phyloP scores from a whole-genome alignment of 2,113 vertebrate species.

The Camelus dromedarius region DNA sequence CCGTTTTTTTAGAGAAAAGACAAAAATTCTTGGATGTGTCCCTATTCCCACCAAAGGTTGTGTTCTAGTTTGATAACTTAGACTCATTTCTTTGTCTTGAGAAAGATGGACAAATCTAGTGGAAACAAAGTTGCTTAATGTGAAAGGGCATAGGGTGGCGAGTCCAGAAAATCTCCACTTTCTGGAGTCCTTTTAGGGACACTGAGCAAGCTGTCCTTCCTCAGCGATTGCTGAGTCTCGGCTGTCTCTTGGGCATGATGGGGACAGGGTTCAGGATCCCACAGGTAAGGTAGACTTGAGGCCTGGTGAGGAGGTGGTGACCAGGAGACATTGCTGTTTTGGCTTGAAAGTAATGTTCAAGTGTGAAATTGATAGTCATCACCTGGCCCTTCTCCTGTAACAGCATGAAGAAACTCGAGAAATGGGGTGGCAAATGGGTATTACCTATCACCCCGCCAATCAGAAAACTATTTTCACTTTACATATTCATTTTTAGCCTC shows the following conservation, averaged over 20 bases:
- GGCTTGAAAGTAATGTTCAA: slow-evolving; percentile 8
- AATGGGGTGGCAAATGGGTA: neutral
- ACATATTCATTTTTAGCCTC: slow-evolving; percentile 21
- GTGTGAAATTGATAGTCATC: neutral
- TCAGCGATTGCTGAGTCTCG: neutral
- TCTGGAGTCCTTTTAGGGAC: neutral
- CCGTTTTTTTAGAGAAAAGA: slow-evolving; percentile 36
- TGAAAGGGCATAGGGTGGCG: neutral
- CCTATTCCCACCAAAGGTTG: neutral
- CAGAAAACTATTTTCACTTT: slow-evolving; percentile 35
- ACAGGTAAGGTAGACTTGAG: neutral
- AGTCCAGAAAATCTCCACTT: neutral
- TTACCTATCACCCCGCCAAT: neutral
- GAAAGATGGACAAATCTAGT: slow-evolving; percentile 2
- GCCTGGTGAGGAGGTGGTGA: neutral
- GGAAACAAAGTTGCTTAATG: neutral
- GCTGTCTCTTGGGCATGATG: neutral
- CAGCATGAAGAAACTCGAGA: slow-evolving; percentile 44
- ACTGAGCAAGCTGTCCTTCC: neutral
- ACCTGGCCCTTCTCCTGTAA: neutral
- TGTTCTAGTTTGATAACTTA: neutral
- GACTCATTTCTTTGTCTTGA: neutral
- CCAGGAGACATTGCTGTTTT: neutral
- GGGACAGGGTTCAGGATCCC: neutral
- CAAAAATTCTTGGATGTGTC: neutral